Evolutionary conservation across 2,888 invertebrate genomes (phyloP).

Genomic region (Trichogramma dendrolimi): DNA sequence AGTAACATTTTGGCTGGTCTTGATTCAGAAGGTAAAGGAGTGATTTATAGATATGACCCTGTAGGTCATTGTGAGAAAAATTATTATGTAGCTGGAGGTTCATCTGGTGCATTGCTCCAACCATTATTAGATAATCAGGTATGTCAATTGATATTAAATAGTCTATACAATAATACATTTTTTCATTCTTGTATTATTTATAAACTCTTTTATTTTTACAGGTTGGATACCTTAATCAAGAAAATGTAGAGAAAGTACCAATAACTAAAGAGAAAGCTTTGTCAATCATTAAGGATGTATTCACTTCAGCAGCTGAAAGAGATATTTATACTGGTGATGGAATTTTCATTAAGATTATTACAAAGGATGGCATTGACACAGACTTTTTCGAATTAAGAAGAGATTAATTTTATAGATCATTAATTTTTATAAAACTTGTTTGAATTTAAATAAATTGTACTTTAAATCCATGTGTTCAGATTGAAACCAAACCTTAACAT

Average conservation of each 20-base stretch:
- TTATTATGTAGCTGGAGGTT: conserved; percentile 83
- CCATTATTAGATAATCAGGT: conserved; percentile 94
- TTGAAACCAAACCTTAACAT: neutral
- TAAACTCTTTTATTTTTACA: conserved; percentile 38
- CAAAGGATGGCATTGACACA: conserved; percentile 77
- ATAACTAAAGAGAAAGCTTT: conserved; percentile 78
- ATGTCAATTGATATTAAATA: conserved; percentile 14
- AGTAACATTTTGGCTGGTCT: conserved; percentile 92
- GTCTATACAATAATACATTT: neutral
- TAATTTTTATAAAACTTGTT: conserved; percentile 18
- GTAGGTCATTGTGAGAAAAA: conserved; percentile 90
- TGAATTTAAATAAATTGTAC: conserved; percentile 18
- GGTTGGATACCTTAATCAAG: conserved; percentile 84
- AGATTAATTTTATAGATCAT: conserved; percentile 63
- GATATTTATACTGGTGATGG: conserved; percentile 97
- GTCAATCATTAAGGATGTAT: conserved; percentile 86
- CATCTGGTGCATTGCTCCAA: conserved; percentile 84
- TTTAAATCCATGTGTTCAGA: conserved; percentile 10
- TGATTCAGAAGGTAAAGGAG: conserved; percentile 89
- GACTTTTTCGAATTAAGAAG: conserved; percentile 73
- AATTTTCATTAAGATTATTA: conserved; percentile 80
- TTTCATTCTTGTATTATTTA: neutral
- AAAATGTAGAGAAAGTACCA: conserved; percentile 58
- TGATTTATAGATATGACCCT: conserved; percentile 95
- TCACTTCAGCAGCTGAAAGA: conserved; percentile 95